Evolutionary conservation across 2,113 vertebrate species (phyloP).

Genomic region (Hippoglossus stenolepis): DNA sequence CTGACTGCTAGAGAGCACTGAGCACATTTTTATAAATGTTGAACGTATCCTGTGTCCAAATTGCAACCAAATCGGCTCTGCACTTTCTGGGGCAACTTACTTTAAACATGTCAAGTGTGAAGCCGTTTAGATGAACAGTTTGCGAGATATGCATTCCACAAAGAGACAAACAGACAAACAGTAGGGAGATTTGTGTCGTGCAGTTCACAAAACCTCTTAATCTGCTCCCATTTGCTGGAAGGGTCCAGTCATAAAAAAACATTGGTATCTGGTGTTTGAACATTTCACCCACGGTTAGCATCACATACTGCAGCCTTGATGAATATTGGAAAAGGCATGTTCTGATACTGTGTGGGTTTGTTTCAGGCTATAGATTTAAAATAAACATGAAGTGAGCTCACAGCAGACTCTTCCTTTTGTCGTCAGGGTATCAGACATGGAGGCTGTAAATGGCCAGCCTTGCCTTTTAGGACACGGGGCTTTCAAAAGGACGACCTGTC

Average conservation of each 20-base stretch:
- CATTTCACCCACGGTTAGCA: background rate
- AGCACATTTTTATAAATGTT: no score
- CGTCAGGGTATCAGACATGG: conserved; percentile 34
- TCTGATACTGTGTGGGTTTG: background rate
- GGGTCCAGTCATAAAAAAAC: background rate
- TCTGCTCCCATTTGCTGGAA: background rate
- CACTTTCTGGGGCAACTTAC: no score
- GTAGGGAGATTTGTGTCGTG: background rate
- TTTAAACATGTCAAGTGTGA: no score
- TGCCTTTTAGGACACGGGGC: conserved; percentile 70
- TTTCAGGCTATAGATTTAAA: background rate
- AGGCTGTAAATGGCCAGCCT: conserved; percentile 59
- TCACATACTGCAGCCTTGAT: background rate
- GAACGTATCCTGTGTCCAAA: no score
- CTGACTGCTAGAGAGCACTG: no score
- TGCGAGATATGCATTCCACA: no score
- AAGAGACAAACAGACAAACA: no score
- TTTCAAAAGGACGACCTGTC: conserved; percentile 82
- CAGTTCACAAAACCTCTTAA: background rate
- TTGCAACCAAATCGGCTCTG: no score
- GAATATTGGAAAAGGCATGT: background rate
- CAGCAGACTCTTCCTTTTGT: conserved; percentile 13
- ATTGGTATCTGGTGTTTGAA: background rate
- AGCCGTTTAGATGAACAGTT: no score
- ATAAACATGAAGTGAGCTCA: background rate